Conservation (phyloP, 1,140 invertebrate species). For the Bombus sibiricus region DNA sequence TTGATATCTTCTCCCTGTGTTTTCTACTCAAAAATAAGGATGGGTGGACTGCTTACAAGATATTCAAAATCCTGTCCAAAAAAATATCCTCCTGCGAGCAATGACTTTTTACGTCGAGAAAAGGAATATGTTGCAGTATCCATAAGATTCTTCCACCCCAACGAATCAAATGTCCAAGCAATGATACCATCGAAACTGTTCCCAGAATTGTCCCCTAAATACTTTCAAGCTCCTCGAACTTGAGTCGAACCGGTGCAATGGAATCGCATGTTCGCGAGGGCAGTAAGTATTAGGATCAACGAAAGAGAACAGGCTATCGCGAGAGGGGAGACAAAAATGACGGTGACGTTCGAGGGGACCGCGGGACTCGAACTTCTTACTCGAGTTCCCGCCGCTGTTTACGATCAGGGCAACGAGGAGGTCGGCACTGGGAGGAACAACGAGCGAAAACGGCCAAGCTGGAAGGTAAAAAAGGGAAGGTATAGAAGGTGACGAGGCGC, state of each 20-base stretch:
- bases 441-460: slow-evolving; percentile 3
- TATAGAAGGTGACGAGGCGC: slow-evolving; percentile 37
- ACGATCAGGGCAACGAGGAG: slow-evolving; percentile 47
- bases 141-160: background rate
- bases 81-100: no score
- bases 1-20: background rate
- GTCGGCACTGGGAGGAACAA: background rate
- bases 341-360: slow-evolving; percentile 28
- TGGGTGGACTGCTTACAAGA: no score
- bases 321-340: slow-evolving; percentile 56
- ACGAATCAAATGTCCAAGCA: background rate
- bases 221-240: background rate
- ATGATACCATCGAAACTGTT: background rate
- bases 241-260: background rate
- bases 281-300: background rate
- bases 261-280: background rate
- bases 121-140: background rate
- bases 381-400: slow-evolving; percentile 64
- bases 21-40: background rate
- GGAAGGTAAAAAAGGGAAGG: background rate
- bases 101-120: background rate
- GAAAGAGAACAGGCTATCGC: no score
- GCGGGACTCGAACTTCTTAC: slow-evolving; percentile 61
- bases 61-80: background rate
- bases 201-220: background rate